Evolutionary conservation across 1,140 invertebrate species (phyloP).

Genomic region (Rhopalosiphum padi): DNA sequence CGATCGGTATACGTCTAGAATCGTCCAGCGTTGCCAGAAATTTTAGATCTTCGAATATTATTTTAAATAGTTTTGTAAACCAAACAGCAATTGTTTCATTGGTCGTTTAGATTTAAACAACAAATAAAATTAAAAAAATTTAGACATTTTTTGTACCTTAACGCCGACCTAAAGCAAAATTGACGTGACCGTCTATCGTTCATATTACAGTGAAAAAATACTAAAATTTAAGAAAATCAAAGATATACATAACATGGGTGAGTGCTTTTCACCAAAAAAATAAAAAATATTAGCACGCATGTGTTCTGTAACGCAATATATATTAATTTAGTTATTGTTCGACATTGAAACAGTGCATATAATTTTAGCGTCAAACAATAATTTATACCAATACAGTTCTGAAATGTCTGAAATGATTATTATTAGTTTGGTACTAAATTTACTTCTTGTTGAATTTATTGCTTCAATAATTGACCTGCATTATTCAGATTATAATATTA

Average conservation of each 20-base stretch:
- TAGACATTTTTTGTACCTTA: no score
- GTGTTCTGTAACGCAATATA: not conserved
- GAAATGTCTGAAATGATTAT: not conserved
- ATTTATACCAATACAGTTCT: not conserved
- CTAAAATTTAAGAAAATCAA: not conserved
- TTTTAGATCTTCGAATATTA: no score
- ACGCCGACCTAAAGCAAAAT: no score
- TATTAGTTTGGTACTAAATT: conserved; percentile 14
- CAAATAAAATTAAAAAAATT: no score
- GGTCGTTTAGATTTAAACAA: no score
- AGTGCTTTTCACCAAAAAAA: not conserved
- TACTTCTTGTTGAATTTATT: not conserved
- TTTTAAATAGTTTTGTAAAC: not conserved
- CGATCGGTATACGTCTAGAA: not conserved
- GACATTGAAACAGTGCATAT: not conserved
- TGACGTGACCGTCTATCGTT: not conserved
- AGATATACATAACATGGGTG: not conserved
- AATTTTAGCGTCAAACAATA: not conserved
- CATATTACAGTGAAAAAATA: no score
- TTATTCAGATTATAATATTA: not conserved
- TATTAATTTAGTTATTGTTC: not conserved
- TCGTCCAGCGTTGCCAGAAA: not conserved
- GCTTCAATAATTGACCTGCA: not conserved
- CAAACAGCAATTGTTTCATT: no score
- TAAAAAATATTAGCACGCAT: not conserved